phyloP scores from a whole-genome alignment of 2,797 vertebrate genomes.

The Staurois parvus region DNA sequence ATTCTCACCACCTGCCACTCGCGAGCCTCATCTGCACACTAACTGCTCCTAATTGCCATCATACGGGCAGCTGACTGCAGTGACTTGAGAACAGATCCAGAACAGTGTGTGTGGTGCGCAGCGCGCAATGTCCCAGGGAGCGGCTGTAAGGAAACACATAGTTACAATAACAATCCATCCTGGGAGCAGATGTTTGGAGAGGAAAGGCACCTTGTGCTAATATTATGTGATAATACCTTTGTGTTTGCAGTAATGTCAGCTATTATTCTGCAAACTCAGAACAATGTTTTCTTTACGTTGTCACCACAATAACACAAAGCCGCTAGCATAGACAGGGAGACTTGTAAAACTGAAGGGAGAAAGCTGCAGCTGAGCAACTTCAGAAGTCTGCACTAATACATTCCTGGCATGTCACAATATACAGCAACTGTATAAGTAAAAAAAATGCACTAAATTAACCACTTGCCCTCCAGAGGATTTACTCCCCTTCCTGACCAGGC shows the following conservation, averaged over 20 bases:
- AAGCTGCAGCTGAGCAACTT: too few species aligned
- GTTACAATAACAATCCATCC: conserved; percentile 72
- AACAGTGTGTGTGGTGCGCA: conserved; percentile 74
- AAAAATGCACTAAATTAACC: too few species aligned
- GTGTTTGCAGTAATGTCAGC: conserved; percentile 57
- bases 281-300: conserved; percentile 38
- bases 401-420: too few species aligned
- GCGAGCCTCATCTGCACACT: conserved; percentile 85
- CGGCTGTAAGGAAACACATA: conserved; percentile 65
- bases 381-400: too few species aligned
- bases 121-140: conserved; percentile 68
- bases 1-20: conserved; percentile 84
- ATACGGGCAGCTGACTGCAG: conserved; percentile 86
- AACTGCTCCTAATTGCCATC: conserved; percentile 93
- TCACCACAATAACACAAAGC: conserved; percentile 12
- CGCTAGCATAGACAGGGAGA: background rate
- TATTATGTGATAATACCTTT: conserved; percentile 60
- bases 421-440: too few species aligned
- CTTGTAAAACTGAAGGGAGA: too few species aligned
- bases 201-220: conserved; percentile 75
- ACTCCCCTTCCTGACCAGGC: too few species aligned
- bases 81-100: conserved; percentile 92
- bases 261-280: background rate
- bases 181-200: conserved; percentile 83
- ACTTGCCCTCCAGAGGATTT: too few species aligned